phyloP scores from a whole-genome alignment of 2,888 invertebrate species.

The Himalopsyche kuldschensis region DNA sequence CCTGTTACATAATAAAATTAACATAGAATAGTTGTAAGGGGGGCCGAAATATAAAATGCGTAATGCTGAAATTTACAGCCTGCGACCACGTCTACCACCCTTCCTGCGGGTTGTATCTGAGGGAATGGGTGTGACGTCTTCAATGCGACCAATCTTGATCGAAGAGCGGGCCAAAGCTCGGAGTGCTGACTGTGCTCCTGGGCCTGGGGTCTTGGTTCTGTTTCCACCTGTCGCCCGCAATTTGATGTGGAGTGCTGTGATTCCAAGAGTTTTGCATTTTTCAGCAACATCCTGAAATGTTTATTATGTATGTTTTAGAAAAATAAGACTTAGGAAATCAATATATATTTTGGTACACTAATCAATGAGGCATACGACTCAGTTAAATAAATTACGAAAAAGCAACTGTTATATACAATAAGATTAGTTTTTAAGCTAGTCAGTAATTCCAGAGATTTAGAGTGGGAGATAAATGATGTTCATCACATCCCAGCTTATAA shows the following conservation, averaged over 20 bases:
- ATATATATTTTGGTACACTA: no score
- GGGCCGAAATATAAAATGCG: slow-evolving; percentile 20
- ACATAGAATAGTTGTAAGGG: neutral
- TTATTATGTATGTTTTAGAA: neutral
- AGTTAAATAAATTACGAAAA: no score
- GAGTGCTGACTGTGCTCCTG: slow-evolving; percentile 97
- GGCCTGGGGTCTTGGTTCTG: slow-evolving; percentile 97
- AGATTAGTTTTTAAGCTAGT: no score
- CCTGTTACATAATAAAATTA: slow-evolving; percentile 29
- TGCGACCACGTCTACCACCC: slow-evolving; percentile 99
- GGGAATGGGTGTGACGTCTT: slow-evolving; percentile 99
- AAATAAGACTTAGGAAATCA: no score
- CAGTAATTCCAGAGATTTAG: no score
- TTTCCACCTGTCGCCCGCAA: slow-evolving; percentile 98
- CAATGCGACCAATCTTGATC: slow-evolving; percentile 99
- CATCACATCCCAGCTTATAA: no score
- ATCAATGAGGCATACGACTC: no score
- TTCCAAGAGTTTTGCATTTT: slow-evolving; percentile 95
- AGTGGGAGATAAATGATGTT: no score
- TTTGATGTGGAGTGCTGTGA: slow-evolving; percentile 97
- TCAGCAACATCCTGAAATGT: slow-evolving; percentile 94
- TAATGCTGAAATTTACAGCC: slow-evolving; percentile 76
- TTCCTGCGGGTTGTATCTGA: slow-evolving; percentile 99
- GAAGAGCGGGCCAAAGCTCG: slow-evolving; percentile 97
- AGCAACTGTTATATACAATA: no score